phyloP scores from a whole-genome alignment of 2,888 invertebrate genomes.

The Lamellibrachia columna region DNA sequence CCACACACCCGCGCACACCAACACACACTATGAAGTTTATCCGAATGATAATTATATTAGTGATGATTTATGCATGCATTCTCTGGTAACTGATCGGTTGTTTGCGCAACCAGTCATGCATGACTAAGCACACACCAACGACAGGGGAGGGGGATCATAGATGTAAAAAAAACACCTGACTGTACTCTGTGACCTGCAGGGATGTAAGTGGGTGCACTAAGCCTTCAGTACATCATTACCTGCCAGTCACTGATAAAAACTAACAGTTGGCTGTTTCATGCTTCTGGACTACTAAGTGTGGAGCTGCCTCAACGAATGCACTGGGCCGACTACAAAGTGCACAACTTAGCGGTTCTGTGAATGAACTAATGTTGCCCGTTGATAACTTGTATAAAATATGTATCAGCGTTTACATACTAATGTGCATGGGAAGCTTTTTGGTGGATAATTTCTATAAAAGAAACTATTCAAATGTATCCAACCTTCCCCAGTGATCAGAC shows the following conservation, averaged over 20 bases:
- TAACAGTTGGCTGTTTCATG: background rate
- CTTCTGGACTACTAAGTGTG: background rate
- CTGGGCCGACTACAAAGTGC: too few relatives aligned
- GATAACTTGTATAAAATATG: too few relatives aligned
- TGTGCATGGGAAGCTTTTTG: background rate
- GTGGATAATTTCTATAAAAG: background rate
- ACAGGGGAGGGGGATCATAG: background rate
- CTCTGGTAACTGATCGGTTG: background rate
- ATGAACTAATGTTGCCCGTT: too few relatives aligned
- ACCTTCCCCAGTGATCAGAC: background rate
- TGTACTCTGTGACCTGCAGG: background rate
- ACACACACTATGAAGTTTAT: background rate
- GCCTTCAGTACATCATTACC: background rate
- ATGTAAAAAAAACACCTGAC: background rate
- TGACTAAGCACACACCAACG: background rate
- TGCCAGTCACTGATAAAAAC: background rate
- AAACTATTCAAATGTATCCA: background rate
- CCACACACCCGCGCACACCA: background rate
- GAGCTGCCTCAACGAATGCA: background rate
- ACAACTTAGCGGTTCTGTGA: too few relatives aligned
- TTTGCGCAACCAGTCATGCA: constrained; percentile 1
- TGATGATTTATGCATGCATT: background rate
- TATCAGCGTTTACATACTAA: background rate
- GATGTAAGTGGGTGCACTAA: background rate
- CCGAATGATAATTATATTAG: background rate